Percentiles rank a stretch among this genome's conserved stretches.
These are phyloP conservation scores for Noctuana brunneofusca DNA, from an alignment of 2,888 invertebrate species.

Conservation along the genomic window DNA sequence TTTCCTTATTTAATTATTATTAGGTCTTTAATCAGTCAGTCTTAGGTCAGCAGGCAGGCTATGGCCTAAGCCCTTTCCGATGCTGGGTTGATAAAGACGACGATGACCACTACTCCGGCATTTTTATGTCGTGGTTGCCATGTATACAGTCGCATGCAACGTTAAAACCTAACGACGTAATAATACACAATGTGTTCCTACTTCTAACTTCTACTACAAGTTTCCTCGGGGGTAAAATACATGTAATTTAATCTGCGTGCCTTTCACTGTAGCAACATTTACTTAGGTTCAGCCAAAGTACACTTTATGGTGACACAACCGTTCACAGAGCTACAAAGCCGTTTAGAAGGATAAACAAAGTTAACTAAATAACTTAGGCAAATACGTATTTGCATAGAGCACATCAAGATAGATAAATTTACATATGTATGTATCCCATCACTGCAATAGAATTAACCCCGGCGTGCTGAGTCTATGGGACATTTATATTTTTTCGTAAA, in stretches of 20 bases:
- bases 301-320: neutral
- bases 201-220: neutral
- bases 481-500: constrained; percentile 21
- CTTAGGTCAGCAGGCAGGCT: too few species aligned
- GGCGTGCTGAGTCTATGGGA: constrained; percentile 13
- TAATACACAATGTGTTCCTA: too few species aligned
- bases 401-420: constrained; percentile 12
- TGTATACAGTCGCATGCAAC: too few species aligned
- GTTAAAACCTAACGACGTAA: too few species aligned
- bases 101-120: too few species aligned
- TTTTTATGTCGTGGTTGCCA: too few species aligned
- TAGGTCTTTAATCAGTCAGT: too few species aligned
- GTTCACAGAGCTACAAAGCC: constrained; percentile 7
- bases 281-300: neutral
- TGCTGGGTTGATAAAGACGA: too few species aligned
- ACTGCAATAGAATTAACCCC: constrained; percentile 16
- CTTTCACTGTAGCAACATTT: neutral
- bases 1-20: too few species aligned
- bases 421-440: constrained; percentile 20
- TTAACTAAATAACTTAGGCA: constrained; percentile 16
- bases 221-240: neutral
- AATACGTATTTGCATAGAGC: constrained; percentile 26
- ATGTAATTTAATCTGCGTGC: neutral
- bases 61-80: too few species aligned
- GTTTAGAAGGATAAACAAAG: constrained; percentile 14